A percentile compares a stretch with the other conserved stretches of the same genome.
Conservation (phyloP, 2,113 vertebrate genomes). For the Centropristis striata region DNA sequence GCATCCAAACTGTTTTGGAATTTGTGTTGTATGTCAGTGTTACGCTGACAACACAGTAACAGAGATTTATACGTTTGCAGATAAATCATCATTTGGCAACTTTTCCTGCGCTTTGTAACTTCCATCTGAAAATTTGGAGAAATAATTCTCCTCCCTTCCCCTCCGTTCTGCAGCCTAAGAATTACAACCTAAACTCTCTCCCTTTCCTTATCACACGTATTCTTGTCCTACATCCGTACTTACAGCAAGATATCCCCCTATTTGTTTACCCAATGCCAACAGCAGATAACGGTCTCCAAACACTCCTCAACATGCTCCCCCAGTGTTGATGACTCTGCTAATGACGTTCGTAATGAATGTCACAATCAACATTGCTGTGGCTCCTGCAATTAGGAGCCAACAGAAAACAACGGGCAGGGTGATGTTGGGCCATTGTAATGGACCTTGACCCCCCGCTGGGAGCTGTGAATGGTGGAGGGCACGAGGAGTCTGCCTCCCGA, state of each 20-base stretch:
- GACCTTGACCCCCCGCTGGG: constrained; percentile 62
- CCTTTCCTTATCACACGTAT: constrained; percentile 16
- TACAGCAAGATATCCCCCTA: constrained; percentile 16
- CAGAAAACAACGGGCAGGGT: constrained; percentile 63
- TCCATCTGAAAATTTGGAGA: not conserved
- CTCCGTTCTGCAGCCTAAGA: not conserved
- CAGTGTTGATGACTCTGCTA: constrained; percentile 74
- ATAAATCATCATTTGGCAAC: not conserved
- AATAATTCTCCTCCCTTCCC: no score
- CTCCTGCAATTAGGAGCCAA: constrained; percentile 62
- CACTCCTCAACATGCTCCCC: constrained; percentile 50
- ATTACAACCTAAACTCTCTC: not conserved
- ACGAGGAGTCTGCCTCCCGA: constrained; percentile 38
- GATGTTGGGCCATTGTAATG: constrained; percentile 71
- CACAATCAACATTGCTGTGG: constrained; percentile 68
- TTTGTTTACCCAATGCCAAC: constrained; percentile 49
- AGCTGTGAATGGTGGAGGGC: constrained; percentile 55
- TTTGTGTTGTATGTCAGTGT: no score
- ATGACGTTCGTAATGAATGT: constrained; percentile 72
- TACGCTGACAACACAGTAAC: not conserved
- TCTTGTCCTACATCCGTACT: constrained; percentile 43
- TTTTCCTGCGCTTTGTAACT: not conserved
- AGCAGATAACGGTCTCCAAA: constrained; percentile 73
- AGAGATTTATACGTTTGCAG: not conserved
- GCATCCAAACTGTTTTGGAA: no score